These are phyloP conservation scores for Acanthornis magna DNA, from an alignment of 2,797 vertebrate species.

Conservation along the genomic window DNA sequence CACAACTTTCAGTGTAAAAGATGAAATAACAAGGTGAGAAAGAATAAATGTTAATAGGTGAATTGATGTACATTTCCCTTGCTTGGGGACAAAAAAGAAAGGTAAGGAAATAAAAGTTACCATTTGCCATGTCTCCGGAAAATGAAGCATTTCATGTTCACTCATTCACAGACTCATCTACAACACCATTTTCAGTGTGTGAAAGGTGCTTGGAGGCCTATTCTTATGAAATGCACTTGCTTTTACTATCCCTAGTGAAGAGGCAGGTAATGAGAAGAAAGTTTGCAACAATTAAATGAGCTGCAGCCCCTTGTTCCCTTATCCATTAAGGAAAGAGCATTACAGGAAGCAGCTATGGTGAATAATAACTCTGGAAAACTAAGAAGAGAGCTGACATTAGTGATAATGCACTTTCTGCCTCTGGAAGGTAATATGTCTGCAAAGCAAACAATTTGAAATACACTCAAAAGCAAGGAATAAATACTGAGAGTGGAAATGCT, in stretches of 20 bases:
- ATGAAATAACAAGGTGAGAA: not conserved
- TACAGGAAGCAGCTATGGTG: slow-evolving; percentile 49
- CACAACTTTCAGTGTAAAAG: not conserved
- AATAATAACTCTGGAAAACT: slow-evolving; percentile 52
- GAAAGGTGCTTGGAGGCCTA: not conserved
- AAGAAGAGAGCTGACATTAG: slow-evolving; percentile 60
- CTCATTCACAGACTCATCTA: not conserved
- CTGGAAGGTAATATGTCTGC: slow-evolving; percentile 21
- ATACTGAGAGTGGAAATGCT: slow-evolving; percentile 31
- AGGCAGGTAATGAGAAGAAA: slow-evolving; percentile 44
- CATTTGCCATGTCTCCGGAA: not conserved
- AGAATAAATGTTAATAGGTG: not conserved
- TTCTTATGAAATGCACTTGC: not conserved
- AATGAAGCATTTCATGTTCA: not conserved
- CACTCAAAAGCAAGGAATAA: slow-evolving; percentile 39
- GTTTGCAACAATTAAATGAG: slow-evolving; percentile 51
- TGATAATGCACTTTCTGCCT: slow-evolving; percentile 48
- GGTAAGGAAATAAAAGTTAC: not conserved
- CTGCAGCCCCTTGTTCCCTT: slow-evolving; percentile 3
- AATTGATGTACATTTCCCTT: not conserved
- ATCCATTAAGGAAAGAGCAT: slow-evolving; percentile 48
- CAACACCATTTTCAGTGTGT: not conserved
- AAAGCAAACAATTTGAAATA: slow-evolving; percentile 57
- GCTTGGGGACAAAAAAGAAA: not conserved
- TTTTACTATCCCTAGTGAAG: slow-evolving; percentile 26